Base-by-base conservation (phyloP, 2,113 vertebrate genomes). In the Pterophyllum scalare region DNA sequence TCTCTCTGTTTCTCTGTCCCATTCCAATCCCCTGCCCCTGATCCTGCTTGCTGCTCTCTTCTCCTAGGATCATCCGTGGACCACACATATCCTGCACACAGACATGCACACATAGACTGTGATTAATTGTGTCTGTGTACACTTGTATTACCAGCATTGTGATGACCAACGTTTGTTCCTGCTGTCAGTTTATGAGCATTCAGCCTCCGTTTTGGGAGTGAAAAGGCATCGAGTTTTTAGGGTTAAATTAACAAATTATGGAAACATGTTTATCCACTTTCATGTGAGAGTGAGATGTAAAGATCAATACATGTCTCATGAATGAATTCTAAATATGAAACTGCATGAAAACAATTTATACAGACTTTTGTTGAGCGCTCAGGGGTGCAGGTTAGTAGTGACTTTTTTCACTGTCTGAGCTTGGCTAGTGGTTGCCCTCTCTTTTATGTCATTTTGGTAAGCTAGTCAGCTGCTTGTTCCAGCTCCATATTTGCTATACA, bases 1-100 rank as follows among this genome's bases (percentile, higher is more conserved):
- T 90, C 91, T 86, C 88, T 81, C 67, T 35, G 89, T 93, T 87
- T 92, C 93, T 89, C 65, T 77, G 75, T 92, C 93, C 92, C 93
- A 83, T 91, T 83, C 80, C 91, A 77, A 87, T 93, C 90, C 91
- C 81, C 82, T 67, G 80, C 75, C 60, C 62, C 60, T 83, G 77
- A 62, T 79, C 78, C 80, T 22, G 72, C 82, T 76, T 87, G 61
- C 81, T 82, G 83, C 80, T 77, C 28, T 5, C 54, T 3, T 79
- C 86, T 81, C 75, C 56, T 49, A 58, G 28, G 80, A 65, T 72
- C 58, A 70, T 81, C 75, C 20, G 35, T 57, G 82, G 64, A 87
- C 74, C 58, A 59, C 22, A 72, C 67, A 72, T 72, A 28, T 26
- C 46, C 46, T 72, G 26, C 19, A 72, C 46, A 72, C 65, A 52